Percentiles rank a stretch among this genome's conserved stretches.
These are phyloP conservation scores for Lordiphosa fenestrarum DNA, from an alignment of 2,888 invertebrate species.

Conservation along the genomic window DNA sequence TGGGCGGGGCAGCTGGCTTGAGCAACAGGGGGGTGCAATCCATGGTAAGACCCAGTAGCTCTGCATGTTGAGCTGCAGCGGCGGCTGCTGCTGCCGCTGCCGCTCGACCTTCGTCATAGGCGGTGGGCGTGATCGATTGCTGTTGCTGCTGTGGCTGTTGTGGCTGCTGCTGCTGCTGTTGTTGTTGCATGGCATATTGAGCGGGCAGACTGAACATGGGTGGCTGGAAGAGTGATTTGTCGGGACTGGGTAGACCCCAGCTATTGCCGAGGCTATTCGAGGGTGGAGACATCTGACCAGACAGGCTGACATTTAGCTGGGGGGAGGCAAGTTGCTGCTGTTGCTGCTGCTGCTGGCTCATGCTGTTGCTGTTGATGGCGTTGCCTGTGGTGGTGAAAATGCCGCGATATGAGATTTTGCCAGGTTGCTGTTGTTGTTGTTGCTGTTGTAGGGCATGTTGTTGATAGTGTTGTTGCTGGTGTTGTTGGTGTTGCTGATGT, in stretches of 20 bases:
- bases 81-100: slow-evolving; percentile 54
- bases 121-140: slow-evolving; percentile 77
- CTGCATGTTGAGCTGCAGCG: slow-evolving; percentile 81
- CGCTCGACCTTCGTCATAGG: slow-evolving; percentile 78
- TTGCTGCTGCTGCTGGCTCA: slow-evolving; percentile 67
- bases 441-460: slow-evolving; percentile 71
- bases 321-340: slow-evolving; percentile 78
- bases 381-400: slow-evolving; percentile 87
- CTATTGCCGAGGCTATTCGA: slow-evolving; percentile 84
- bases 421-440: slow-evolving; percentile 79
- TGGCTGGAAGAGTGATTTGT: slow-evolving; percentile 84
- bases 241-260: slow-evolving; percentile 87
- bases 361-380: slow-evolving; percentile 78
- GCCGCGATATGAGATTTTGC: slow-evolving; percentile 84
- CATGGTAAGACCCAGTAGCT: slow-evolving; percentile 83
- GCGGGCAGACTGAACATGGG: slow-evolving; percentile 84
- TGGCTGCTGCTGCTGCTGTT: slow-evolving; percentile 77
- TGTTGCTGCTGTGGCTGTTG: slow-evolving; percentile 67
- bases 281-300: slow-evolving; percentile 82
- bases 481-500: slow-evolving; percentile 56
- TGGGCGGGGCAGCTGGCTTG: slow-evolving; percentile 85
- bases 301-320: slow-evolving; percentile 76
- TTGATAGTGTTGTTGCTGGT: slow-evolving; percentile 63
- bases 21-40: slow-evolving; percentile 83
- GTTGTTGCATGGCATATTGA: slow-evolving; percentile 81